Conservation (phyloP, 2,113 vertebrate genomes). For the Aphelocoma coerulescens region DNA sequence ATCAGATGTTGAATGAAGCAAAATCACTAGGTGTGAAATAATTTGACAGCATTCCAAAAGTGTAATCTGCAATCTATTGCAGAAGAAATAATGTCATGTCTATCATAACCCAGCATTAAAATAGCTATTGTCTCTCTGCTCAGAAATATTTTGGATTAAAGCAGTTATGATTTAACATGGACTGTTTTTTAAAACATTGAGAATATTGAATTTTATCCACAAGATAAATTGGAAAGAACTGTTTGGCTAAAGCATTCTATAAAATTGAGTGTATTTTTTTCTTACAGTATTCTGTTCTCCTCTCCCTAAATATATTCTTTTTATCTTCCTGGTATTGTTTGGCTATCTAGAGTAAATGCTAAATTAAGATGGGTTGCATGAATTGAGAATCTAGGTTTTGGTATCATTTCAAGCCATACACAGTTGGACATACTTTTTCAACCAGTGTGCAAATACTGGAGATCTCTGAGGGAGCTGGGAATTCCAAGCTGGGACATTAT, state of each 20-base stretch:
- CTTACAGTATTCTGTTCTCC: neutral
- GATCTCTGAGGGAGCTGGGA: neutral
- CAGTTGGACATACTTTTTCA: neutral
- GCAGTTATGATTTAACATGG: neutral
- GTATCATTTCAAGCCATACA: neutral
- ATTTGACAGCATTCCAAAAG: slow-evolving; percentile 19
- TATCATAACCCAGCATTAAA: neutral
- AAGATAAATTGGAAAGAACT: neutral
- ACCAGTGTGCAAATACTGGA: neutral
- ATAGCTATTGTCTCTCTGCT: neutral
- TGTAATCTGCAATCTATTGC: slow-evolving; percentile 28
- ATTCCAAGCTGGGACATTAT: neutral
- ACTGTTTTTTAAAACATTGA: neutral
- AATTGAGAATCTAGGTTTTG: neutral
- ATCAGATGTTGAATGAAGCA: slow-evolving; percentile 24
- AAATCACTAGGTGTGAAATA: slow-evolving; percentile 42
- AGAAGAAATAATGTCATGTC: slow-evolving; percentile 18
- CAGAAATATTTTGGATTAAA: slow-evolving; percentile 21
- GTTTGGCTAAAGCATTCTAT: neutral
- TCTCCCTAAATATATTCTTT: neutral
- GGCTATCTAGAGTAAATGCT: neutral
- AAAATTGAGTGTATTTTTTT: neutral
- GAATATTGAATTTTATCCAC: neutral
- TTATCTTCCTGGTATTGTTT: neutral
- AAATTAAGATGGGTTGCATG: neutral